Conservation (phyloP, 2,888 invertebrate species). For the Aporophyla nigra region DNA sequence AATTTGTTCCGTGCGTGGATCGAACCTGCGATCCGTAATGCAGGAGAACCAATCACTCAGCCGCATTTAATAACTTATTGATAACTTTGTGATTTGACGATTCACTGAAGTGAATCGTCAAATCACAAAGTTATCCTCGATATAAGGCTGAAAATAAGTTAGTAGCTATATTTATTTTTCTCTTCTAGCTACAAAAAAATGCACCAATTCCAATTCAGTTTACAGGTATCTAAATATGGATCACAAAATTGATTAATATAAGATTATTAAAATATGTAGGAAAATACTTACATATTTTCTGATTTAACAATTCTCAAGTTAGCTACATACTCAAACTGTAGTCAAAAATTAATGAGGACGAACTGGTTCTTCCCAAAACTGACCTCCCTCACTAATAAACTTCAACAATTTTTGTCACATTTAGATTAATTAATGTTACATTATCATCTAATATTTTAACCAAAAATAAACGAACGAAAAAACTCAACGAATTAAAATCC, state of each 20-base stretch:
- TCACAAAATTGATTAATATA: not conserved
- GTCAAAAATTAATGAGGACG: not conserved
- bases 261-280: no score
- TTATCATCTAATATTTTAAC: not conserved
- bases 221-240: not conserved
- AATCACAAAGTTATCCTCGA: not conserved
- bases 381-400: not conserved
- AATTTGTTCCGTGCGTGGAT: slow-evolving; percentile 37
- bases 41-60: slow-evolving; percentile 36
- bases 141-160: not conserved
- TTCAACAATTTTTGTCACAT: not conserved
- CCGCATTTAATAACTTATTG: slow-evolving; percentile 8
- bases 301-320: slow-evolving; percentile 3
- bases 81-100: no score
- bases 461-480: not conserved
- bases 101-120: slow-evolving; percentile 5
- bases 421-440: not conserved
- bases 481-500: not conserved
- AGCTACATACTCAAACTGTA: not conserved
- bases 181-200: no score
- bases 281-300: not conserved
- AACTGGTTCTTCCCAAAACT: not conserved
- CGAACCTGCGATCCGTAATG: slow-evolving; percentile 34
- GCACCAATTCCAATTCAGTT: not conserved
- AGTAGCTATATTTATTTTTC: not conserved